Base-by-base conservation (phyloP, 2,888 invertebrate species). In the Heliconius sara region DNA sequence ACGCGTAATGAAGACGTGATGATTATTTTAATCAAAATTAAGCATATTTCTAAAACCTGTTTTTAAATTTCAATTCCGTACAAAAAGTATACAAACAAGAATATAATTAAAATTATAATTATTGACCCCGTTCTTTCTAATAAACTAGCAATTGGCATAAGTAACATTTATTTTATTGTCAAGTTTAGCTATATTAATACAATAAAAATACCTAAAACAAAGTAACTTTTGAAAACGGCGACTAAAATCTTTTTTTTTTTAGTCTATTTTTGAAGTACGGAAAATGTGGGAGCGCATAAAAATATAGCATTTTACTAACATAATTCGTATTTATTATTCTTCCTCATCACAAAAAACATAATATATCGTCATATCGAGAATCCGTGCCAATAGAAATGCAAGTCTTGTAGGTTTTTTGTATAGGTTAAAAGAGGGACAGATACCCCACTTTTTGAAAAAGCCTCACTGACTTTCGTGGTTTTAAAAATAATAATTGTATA, bases 281-380 rank as follows among this genome's bases (percentile, higher is more conserved):
- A 65, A 65, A 65, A 65, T 27, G 22, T 7, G 34, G 1, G 34
- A 34, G 34, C 7, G 12, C 10, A n/a, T 60, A 34, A n/a, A n/a
- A n/a, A n/a, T 27, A 12, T 30, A 30, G 27, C 19, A 39, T 66
- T 19, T 66, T 66, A 30, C 13, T 65, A 27, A 25, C 13, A 27
- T 66, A 30, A 66, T 30, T 65, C 65, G 4, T 16, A 66, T 66
- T 66, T 66, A 66, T 66, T 66, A 30, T 30, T 66, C 19, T 66
- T 30, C 19, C 30, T 30, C 19, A 16, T 66, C 30, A 2, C 30
- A 30, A 66, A 66, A 34, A 66, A 30, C 30, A 30, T 30, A 66
- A 66, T 66, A 66, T 30, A 30, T 66, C 66, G 66, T 5, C 19
- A 19, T 66, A 66, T 66, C 66, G 30, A 66, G 19, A 66, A 66